Evolutionary conservation across 2,797 vertebrate genomes (phyloP), one percentile per base, ranked within the genome.

Genomic region (Pseudomugil tenellus): DNA sequence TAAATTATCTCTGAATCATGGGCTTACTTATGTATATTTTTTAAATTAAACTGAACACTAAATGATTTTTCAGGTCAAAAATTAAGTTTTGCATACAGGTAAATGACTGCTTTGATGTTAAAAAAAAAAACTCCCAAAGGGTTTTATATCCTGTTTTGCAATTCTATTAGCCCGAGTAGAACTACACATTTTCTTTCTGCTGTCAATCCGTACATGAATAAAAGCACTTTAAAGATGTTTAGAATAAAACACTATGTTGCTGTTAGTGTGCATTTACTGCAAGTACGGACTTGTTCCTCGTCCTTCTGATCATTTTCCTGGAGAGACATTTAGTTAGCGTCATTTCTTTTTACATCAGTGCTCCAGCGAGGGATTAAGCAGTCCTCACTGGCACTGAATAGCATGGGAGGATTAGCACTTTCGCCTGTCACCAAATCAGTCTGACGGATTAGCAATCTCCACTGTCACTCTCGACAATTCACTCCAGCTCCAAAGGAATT

Each of bases 401-500:
- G 80, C 78, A 70, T 25, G 11, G 69, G 65, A 69, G 90, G 91
- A 92, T 92, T 92, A 91, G 77, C 80, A 87, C 84, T 81, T 84
- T 87, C 67, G 66, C 77, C 78, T 62, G 80, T 88, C 87, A 91
- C 82, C 85, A 89, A 89, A 90, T 90, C 85, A 83, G 89, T 73
- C 81, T 72, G 83, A 77, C 71, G 85, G 90, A 90, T 91, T 91
- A 91, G 70, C 79, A 77, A 75, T 86, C 77, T 67, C 76, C 67
- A 23, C 72, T 51, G 81, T 80, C 83, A 75, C 79, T 76, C 70
- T 51, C 0, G 46, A 79, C 78, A 74, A 86, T 84, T 84, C 83
- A 60, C 63, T 78, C 48, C 14, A 2, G 60, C 67, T 66, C 58
- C 63, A 9, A 76, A 65, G 25, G 23, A 72, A 81, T 83, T 68